A percentile compares a stretch with the other conserved stretches of the same genome.
phyloP scores from a whole-genome alignment of 2,888 invertebrate species.

The Hydrotaea cyrtoneurina region DNA sequence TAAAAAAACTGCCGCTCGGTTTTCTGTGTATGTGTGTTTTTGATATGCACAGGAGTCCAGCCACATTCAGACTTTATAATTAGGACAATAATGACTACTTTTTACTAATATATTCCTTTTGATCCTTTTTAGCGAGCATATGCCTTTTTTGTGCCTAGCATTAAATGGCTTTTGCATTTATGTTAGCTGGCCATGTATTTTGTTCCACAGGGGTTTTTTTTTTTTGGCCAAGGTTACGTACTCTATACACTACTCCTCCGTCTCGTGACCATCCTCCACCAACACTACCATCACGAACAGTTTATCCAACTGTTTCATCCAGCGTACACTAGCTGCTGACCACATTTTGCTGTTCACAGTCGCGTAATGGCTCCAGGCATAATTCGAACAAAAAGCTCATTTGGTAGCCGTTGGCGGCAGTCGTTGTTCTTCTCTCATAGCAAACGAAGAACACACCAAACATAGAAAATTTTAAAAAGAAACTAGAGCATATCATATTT shows the following conservation, averaged over 20 bases:
- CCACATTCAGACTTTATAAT: slow-evolving; percentile 26
- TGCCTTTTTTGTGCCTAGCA: neutral
- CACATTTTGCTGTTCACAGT: slow-evolving; percentile 12
- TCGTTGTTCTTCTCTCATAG: slow-evolving; percentile 3
- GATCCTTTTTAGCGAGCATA: slow-evolving; percentile 21
- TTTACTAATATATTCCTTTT: slow-evolving; percentile 29
- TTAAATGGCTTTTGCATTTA: slow-evolving; percentile 30
- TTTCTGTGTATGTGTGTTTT: neutral
- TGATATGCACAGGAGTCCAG: neutral
- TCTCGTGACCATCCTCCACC: neutral
- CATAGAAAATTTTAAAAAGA: neutral
- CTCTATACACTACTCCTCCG: neutral
- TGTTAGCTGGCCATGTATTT: slow-evolving; percentile 22
- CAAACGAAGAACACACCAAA: neutral
- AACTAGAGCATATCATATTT: slow-evolving; percentile 24
- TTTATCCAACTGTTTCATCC: neutral
- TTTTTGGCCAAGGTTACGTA: slow-evolving; percentile 31
- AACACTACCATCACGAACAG: neutral
- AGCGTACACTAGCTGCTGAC: neutral
- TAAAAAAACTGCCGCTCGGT: neutral
- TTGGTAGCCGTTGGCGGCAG: slow-evolving; percentile 34
- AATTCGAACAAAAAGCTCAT: slow-evolving; percentile 32
- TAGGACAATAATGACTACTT: slow-evolving; percentile 37
- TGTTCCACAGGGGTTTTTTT: neutral
- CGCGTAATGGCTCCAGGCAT: slow-evolving; percentile 10